These are phyloP conservation scores for Hemitrygon akajei DNA, from an alignment of 2,797 vertebrate genomes.

Conservation along the genomic window DNA sequence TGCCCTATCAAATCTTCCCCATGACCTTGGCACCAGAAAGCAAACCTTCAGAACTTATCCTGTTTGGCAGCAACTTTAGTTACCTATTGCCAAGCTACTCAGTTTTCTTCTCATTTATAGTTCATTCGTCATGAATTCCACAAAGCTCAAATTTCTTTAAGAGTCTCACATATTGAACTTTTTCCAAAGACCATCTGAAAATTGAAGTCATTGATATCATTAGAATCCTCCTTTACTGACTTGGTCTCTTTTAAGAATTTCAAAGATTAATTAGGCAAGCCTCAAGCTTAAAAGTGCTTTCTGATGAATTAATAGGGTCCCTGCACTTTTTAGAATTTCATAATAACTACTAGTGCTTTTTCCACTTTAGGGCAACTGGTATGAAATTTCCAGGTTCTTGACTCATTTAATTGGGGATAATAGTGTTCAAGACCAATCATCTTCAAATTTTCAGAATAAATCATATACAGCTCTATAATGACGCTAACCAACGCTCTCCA, in stretches of 20 bases:
- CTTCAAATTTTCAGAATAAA: background rate
- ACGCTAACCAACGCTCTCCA: background rate
- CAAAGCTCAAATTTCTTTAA: background rate
- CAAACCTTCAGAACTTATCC: background rate
- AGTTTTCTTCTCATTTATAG: too few relatives aligned
- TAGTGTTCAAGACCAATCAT: background rate
- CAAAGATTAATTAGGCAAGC: background rate
- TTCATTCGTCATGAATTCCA: background rate
- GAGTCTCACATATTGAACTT: background rate
- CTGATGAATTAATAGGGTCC: background rate
- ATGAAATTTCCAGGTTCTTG: constrained; percentile 24
- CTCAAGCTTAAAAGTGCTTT: background rate
- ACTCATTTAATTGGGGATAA: background rate
- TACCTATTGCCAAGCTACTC: background rate
- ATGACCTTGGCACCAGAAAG: background rate
- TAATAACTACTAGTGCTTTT: background rate
- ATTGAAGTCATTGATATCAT: background rate
- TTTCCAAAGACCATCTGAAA: constrained; percentile 2
- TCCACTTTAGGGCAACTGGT: constrained; percentile 43
- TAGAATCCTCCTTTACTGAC: background rate
- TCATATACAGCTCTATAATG: background rate
- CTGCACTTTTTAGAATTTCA: background rate
- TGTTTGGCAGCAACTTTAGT: background rate
- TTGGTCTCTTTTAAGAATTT: constrained; percentile 7
- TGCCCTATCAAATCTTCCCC: background rate